Base-by-base conservation (phyloP, 2,888 invertebrate genomes). In the Plebejus argus region DNA sequence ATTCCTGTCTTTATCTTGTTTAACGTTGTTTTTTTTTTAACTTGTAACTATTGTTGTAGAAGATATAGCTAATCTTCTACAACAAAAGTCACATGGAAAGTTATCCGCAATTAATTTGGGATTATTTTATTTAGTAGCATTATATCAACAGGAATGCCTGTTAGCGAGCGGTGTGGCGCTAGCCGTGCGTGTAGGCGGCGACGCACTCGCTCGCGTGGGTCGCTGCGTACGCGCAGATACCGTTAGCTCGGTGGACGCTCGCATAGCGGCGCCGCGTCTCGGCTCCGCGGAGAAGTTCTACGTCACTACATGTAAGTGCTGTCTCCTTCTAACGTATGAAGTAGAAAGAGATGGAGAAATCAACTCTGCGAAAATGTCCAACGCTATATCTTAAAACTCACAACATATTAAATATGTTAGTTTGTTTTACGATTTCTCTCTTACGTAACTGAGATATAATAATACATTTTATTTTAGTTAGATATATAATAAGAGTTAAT, bases 241-340 rank as follows among this genome's bases (percentile, higher is more conserved):
- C 70, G 96, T 99, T 6, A 95, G 97, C 15, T 97, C 98, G 3
- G 96, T 99, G 12, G 99, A 99, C 87, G 97, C 98, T 0, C 96
- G 98, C 80, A 96, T 98, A 80, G 96, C 96, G 0, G 95, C 96
- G 84, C 98, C 98, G 0, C 95, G 96, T 79, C 94, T 99, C 18
- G 99, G 99, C 7, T 96, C 96, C 33, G 98, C 98, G 86, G 96
- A 96, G 83, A 95, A 95, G 81, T 99, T 99, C 90, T 97, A 97
- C 83, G 95, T 98, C 20, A 81, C 81, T n/a, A 83, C 81, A 33
- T 83, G 83, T 83, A 28, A 82, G 83, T 80, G 20, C 33, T 71
- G 18, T 58, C 20, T 15, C 58, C 20, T 5, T 58, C 8, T 58
- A 20, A 58, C 5, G 58, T 58, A 58, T 58, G 1, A 58, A n/a